Conservation (phyloP, 2,113 vertebrate genomes). For the Lagopus leucura region DNA sequence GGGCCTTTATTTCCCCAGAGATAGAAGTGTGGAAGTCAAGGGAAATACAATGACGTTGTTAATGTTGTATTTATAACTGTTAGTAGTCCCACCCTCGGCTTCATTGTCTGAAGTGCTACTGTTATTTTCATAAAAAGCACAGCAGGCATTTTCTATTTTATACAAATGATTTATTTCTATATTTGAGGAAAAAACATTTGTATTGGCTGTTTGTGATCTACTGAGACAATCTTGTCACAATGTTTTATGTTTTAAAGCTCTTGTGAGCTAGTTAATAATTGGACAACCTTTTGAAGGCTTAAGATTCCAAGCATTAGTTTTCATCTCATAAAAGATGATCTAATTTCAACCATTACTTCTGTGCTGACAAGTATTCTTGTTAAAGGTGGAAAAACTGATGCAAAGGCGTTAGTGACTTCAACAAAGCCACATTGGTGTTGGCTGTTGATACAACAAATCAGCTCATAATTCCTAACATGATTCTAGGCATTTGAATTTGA, state of each 20-base stretch:
- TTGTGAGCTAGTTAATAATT: neutral
- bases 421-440: neutral
- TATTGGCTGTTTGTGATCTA: slow-evolving; percentile 18
- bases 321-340: neutral
- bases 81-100: slow-evolving; percentile 63
- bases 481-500: neutral
- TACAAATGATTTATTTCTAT: slow-evolving; percentile 66
- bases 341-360: neutral
- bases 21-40: slow-evolving; percentile 74
- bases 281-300: neutral
- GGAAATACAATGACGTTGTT: slow-evolving; percentile 81
- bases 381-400: neutral
- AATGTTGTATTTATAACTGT: slow-evolving; percentile 79
- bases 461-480: neutral
- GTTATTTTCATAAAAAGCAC: slow-evolving; percentile 73
- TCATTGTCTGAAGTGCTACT: slow-evolving; percentile 73
- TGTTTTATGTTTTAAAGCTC: neutral
- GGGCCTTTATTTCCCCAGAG: slow-evolving; percentile 79
- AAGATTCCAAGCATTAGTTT: neutral
- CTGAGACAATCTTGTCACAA: neutral
- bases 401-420: neutral
- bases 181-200: slow-evolving; percentile 45
- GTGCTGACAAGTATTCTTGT: neutral
- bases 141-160: slow-evolving; percentile 67
- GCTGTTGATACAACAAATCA: neutral